These are phyloP conservation scores for Dryococelus australis DNA, from an alignment of 2,888 invertebrate species.

Conservation along the genomic window DNA sequence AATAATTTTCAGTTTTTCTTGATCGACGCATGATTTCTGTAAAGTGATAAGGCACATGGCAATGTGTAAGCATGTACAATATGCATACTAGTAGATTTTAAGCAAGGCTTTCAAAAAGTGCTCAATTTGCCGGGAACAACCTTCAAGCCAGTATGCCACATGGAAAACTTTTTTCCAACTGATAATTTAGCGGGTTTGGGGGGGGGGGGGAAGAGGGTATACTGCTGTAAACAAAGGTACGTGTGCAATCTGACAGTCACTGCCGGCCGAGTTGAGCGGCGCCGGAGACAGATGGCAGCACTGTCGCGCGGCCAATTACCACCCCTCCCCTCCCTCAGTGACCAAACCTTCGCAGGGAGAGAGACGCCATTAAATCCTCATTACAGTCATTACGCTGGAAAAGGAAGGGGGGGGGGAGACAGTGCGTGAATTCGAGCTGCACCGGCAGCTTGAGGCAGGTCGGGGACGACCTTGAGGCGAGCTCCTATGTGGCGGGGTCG, in stretches of 20 bases:
- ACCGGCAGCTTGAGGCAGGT: neutral
- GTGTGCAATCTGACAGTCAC: neutral
- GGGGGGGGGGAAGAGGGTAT: no score
- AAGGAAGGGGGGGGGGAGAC: neutral
- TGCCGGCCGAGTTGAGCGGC: neutral
- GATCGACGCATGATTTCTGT: no score
- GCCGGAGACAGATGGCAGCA: neutral
- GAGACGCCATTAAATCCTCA: constrained; percentile 1
- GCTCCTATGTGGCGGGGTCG: neutral
- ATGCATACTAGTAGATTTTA: no score
- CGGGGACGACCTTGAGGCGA: neutral
- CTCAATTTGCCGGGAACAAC: no score
- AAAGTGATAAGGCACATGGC: no score
- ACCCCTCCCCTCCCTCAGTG: neutral
- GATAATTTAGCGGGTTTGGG: no score
- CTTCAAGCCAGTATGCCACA: no score
- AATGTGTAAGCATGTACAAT: no score
- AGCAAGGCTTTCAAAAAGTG: no score
- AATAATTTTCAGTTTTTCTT: no score
- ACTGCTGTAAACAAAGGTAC: neutral
- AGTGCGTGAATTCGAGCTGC: neutral
- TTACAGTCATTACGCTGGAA: constrained; percentile 2
- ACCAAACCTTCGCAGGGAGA: neutral
- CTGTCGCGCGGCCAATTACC: neutral
- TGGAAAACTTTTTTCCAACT: no score